Evolutionary conservation across 1,140 invertebrate genomes (phyloP), one percentile per base, ranked within the genome.

Genomic region (Trichonephila inaurata): DNA sequence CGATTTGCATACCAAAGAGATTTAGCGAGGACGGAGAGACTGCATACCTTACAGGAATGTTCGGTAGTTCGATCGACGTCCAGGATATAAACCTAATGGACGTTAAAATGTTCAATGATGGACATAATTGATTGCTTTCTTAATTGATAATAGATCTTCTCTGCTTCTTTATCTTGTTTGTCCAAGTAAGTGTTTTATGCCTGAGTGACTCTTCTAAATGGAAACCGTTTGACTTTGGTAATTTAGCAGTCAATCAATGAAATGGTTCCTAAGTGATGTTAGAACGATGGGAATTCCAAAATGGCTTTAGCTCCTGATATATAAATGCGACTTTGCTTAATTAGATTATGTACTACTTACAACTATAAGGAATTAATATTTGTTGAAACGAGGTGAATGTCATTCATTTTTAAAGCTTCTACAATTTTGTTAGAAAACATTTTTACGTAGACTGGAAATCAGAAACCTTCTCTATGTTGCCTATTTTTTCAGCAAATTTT

Each of bases 1-100:
- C 40, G 51, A 83, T 83, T 83, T 83, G 82, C 82, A 83, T 83
- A 60, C 82, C 82, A 83, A 83, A 83, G 82, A 58, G 82, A 83
- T 83, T 83, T 83, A 83, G 40, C 82, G 12, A 24, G 51, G 18
- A 33, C 28, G 77, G 33, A 82, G 40, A 24, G 82, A 40, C 69
- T 77, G 69, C 69, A 77, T 77, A 77, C 69, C 69, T 77, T 40
- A 40, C 69, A 40, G 28, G 16, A 77, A 77, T 8, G 16, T 24
- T 18, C 24, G 12, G 28, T 16, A 19, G 69, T 28, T 77, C 69
- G 69, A 77, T 77, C 69, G 33, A 28, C 69, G 69, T 77, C 18
- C 2, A 28, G 82, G 82, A 58, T 83, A 60, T 58, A 83, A 83
- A 60, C 19, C 81, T 83, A 83, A 83, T 83, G 82, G 51, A 83